Percentiles rank a stretch among this genome's conserved stretches.
phyloP scores from a whole-genome alignment of 2,888 invertebrate genomes.

The Tetranychus piercei region DNA sequence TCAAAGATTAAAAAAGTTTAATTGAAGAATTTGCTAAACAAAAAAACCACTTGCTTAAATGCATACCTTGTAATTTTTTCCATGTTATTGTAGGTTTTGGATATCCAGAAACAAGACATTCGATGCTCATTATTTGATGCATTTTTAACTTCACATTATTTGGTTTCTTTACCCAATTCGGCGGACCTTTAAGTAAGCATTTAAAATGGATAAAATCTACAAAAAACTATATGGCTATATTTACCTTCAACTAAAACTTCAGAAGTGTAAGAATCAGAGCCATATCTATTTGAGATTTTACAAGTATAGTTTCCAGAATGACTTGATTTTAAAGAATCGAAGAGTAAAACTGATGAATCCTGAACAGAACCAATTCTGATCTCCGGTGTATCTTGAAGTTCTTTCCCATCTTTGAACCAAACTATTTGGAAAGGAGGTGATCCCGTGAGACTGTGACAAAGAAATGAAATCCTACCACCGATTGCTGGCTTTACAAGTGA shows the following conservation, averaged over 20 bases:
- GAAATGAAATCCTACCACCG: neutral
- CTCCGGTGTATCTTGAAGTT: neutral
- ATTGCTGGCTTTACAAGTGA: neutral
- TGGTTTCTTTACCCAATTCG: neutral
- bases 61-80: neutral
- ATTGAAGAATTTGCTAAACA: neutral
- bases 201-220: neutral
- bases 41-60: neutral
- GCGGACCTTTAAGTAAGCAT: neutral
- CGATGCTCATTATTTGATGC: neutral
- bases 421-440: neutral
- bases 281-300: neutral
- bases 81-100: neutral
- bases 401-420: neutral
- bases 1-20: neutral
- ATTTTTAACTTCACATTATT: neutral
- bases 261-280: neutral
- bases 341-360: neutral
- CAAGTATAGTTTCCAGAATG: neutral
- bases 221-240: neutral
- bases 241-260: neutral
- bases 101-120: neutral
- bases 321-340: neutral
- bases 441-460: neutral
- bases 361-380: neutral